Conservation (phyloP, 2,888 invertebrate species). For the Pristionchus maxplancki region DNA sequence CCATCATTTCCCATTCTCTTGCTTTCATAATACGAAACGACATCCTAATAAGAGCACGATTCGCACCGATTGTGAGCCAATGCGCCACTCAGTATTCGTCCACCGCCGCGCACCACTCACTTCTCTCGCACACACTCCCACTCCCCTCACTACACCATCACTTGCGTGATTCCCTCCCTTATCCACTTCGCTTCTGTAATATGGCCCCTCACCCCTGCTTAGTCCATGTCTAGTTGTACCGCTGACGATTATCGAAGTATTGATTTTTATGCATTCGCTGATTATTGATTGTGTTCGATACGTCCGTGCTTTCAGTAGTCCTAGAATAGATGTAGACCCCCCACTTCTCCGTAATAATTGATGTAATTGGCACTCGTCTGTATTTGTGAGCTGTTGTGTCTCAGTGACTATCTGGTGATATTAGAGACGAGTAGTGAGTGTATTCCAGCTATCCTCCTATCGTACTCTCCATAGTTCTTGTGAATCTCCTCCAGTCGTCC, state of each 20-base stretch:
- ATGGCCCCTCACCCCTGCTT: background rate
- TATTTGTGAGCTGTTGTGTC: background rate
- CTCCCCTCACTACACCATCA: constrained; percentile 22
- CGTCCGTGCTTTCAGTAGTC: constrained; percentile 29
- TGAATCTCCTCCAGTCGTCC: background rate
- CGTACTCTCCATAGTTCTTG: constrained; percentile 47
- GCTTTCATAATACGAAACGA: constrained; percentile 20
- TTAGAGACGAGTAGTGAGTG: constrained; percentile 40
- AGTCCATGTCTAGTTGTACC: constrained; percentile 39
- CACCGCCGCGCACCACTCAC: constrained; percentile 32
- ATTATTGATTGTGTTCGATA: background rate
- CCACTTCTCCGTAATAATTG: constrained; percentile 29
- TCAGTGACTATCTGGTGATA: constrained; percentile 14
- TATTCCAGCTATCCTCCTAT: background rate
- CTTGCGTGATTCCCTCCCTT: background rate
- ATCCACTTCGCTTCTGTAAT: constrained; percentile 34
- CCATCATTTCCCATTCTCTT: background rate
- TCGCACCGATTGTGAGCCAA: background rate
- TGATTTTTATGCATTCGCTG: background rate
- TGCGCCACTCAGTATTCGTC: background rate
- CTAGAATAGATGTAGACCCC: constrained; percentile 28
- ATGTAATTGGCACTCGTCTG: background rate
- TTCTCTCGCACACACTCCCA: constrained; percentile 28
- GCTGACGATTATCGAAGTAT: background rate
- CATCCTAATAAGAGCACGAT: constrained; percentile 31